Evolutionary conservation across 2,888 invertebrate genomes (phyloP).

Genomic region (Andrena flavipes): DNA sequence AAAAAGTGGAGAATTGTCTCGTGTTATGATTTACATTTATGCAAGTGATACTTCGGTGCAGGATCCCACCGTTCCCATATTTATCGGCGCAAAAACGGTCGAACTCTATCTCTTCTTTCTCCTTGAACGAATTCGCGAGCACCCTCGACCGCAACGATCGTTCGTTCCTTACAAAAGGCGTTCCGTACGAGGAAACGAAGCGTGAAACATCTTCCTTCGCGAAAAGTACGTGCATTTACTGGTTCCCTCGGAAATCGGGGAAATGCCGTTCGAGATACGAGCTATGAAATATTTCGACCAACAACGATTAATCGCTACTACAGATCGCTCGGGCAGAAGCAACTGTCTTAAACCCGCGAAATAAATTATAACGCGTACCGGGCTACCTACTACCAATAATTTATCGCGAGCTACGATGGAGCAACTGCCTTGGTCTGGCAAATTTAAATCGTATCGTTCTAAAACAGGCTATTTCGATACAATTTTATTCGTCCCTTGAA

Average conservation of each 20-base stretch:
- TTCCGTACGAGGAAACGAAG: conserved; percentile 63
- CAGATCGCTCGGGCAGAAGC: conserved; percentile 67
- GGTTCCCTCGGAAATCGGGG: conserved; percentile 22
- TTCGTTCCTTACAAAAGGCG: conserved; percentile 50
- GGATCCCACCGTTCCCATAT: conserved; percentile 6
- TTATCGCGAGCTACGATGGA: conserved; percentile 46
- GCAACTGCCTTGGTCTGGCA: conserved; percentile 25
- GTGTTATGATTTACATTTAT: too few relatives aligned
- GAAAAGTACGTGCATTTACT: conserved; percentile 37
- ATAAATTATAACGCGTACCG: conserved; percentile 64
- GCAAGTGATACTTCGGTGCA: not conserved
- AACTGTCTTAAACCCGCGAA: conserved; percentile 65
- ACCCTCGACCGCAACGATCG: conserved; percentile 50
- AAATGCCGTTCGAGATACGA: conserved; percentile 50
- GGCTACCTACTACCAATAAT: conserved; percentile 41
- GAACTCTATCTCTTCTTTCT: conserved; percentile 44
- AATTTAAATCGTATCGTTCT: conserved; percentile 36
- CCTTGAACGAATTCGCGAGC: conserved; percentile 53
- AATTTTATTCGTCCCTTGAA: not conserved
- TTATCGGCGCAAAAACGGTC: conserved; percentile 25
- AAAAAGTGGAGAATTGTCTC: not conserved
- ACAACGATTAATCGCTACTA: conserved; percentile 69
- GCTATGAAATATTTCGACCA: conserved; percentile 72
- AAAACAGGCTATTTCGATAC: not conserved
- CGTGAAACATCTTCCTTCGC: conserved; percentile 68